phyloP scores from a whole-genome alignment of 2,797 vertebrate genomes.

The Macropus fuliginosus region DNA sequence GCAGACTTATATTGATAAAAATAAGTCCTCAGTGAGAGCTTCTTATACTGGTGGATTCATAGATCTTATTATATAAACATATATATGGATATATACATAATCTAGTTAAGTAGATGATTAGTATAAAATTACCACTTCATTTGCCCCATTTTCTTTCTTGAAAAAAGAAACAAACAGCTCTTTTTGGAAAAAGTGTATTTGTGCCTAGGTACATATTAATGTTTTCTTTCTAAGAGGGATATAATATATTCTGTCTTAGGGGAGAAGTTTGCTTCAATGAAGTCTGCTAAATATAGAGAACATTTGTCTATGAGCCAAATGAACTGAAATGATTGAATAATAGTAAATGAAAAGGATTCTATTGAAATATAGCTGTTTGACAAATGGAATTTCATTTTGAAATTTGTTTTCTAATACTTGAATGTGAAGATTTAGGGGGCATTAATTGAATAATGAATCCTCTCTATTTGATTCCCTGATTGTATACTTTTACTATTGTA shows the following conservation, averaged over 20 bases:
- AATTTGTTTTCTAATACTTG: conserved; percentile 58
- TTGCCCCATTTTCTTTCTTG: not conserved
- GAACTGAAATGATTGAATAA: conserved; percentile 31
- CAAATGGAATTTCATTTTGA: conserved; percentile 32
- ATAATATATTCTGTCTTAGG: not conserved
- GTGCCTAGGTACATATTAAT: conserved; percentile 15
- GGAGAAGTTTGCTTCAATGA: conserved; percentile 26
- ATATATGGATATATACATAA: not conserved
- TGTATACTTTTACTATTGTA: conserved; percentile 15
- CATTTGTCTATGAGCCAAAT: conserved; percentile 54
- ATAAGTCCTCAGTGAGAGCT: not conserved
- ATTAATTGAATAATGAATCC: conserved; percentile 7
- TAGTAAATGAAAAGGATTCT: not conserved
- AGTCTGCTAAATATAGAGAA: conserved; percentile 24
- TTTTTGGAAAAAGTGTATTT: conserved; percentile 19
- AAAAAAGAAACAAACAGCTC: not conserved
- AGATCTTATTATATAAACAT: not conserved
- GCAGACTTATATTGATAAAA: not conserved
- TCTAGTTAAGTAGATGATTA: not conserved
- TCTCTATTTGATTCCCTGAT: conserved; percentile 52
- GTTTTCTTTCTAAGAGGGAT: not conserved
- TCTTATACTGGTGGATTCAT: not conserved
- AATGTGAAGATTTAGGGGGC: conserved; percentile 28
- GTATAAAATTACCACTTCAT: not conserved
- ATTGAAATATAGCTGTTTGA: conserved; percentile 19